Conservation (phyloP, 2,797 vertebrate species). For the Eidolon dupreanum region DNA sequence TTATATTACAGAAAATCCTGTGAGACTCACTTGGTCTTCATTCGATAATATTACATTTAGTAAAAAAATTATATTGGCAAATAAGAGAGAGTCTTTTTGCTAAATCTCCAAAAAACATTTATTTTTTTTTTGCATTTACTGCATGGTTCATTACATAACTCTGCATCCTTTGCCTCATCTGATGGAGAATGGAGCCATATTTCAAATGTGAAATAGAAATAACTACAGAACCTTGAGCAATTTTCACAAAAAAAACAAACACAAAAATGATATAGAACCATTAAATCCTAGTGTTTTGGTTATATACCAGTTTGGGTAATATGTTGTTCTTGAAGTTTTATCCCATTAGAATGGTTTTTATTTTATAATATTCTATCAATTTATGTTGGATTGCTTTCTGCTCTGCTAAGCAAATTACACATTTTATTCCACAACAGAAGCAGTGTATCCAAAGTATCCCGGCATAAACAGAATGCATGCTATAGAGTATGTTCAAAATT, state of each 20-base stretch:
- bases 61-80: neutral
- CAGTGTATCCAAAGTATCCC: neutral
- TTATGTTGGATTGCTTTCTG: slow-evolving; percentile 13
- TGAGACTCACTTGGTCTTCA: neutral
- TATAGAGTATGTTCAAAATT: neutral
- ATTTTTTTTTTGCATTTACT: neutral
- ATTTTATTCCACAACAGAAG: slow-evolving; percentile 15
- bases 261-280: slow-evolving; percentile 32
- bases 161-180: slow-evolving; percentile 13
- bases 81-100: neutral
- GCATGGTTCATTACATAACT: neutral
- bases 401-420: slow-evolving; percentile 39
- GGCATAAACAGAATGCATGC: neutral
- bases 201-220: slow-evolving; percentile 63
- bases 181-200: neutral
- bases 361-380: slow-evolving; percentile 27
- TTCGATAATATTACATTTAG: neutral
- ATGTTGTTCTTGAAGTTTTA: slow-evolving; percentile 44
- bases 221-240: neutral
- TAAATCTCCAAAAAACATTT: neutral
- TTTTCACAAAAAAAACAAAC: slow-evolving; percentile 60
- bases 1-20: neutral
- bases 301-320: neutral
- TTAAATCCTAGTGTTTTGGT: slow-evolving; percentile 36
- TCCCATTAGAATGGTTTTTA: neutral